Conservation (phyloP, 2,797 vertebrate species). For the Sphenodon punctatus region DNA sequence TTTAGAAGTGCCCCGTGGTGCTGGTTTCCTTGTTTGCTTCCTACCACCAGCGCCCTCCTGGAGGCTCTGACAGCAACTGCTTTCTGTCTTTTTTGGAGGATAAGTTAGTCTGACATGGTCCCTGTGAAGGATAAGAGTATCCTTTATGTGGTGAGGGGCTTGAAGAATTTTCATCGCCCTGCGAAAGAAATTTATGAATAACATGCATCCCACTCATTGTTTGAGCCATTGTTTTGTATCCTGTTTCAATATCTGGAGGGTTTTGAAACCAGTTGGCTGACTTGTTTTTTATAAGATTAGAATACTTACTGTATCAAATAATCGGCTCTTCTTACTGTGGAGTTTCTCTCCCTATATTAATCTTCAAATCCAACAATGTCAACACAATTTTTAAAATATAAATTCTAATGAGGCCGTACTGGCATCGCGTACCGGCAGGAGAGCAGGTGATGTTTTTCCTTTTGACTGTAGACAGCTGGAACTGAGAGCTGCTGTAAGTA, state of each 20-base stretch:
- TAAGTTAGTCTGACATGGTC: background rate
- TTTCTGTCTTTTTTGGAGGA: too few relatives aligned
- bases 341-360: slow-evolving; percentile 31
- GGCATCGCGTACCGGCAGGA: slow-evolving; percentile 43
- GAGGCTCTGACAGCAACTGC: fast-evolving
- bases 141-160: background rate
- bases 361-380: slow-evolving; percentile 57
- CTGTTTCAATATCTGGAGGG: background rate
- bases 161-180: too few relatives aligned
- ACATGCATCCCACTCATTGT: too few relatives aligned
- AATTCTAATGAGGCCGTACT: slow-evolving; percentile 55
- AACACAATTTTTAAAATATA: slow-evolving; percentile 39
- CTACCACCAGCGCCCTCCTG: background rate
- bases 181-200: too few relatives aligned
- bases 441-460: slow-evolving; percentile 69
- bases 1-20: background rate
- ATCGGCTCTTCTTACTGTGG: background rate
- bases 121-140: too few relatives aligned
- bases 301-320: slow-evolving; percentile 15
- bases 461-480: slow-evolving; percentile 65
- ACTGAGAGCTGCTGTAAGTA: slow-evolving; percentile 81
- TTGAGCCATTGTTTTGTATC: too few relatives aligned
- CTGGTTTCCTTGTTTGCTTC: background rate
- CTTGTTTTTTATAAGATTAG: background rate
- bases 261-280: background rate